Percentiles rank a stretch among this genome's conserved stretches.
Conservation (phyloP, 2,797 vertebrate species). For the Sebastes diploproa region DNA sequence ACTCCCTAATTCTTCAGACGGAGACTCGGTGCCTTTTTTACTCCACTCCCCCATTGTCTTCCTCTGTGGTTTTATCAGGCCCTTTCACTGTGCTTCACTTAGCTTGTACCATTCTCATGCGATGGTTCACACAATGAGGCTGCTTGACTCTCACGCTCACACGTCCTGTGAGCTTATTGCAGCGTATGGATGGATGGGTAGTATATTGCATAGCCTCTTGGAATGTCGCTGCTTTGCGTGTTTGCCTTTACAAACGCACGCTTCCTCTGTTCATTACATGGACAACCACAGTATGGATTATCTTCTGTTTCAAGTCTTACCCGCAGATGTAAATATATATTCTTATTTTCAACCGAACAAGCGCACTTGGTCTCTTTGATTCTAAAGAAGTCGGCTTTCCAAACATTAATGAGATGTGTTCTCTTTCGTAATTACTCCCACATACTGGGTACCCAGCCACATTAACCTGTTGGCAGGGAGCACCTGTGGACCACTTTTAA, state of each 20-base stretch:
- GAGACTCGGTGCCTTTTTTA: not conserved
- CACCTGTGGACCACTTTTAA: slow-evolving; percentile 52
- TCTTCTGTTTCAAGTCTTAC: not conserved
- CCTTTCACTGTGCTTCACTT: not conserved
- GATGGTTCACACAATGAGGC: not conserved
- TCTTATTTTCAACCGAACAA: not conserved
- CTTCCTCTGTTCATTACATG: not conserved
- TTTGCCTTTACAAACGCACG: not conserved
- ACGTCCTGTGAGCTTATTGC: not conserved
- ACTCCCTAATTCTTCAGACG: not conserved
- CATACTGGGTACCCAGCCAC: slow-evolving; percentile 35
- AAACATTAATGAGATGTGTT: slow-evolving; percentile 38
- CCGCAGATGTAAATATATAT: not conserved
- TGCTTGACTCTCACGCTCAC: not conserved
- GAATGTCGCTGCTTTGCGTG: not conserved
- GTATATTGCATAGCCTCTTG: slow-evolving; percentile 14
- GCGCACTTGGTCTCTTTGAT: not conserved
- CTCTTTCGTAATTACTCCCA: slow-evolving; percentile 58
- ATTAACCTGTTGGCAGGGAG: slow-evolving; percentile 71
- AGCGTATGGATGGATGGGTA: slow-evolving; percentile 15
- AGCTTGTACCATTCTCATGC: not conserved
- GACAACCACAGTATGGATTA: not conserved
- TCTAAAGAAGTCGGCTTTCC: slow-evolving; percentile 1
- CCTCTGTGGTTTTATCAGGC: not conserved
- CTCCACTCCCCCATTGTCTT: not conserved